Percentiles rank a stretch among this genome's conserved stretches.
Conservation (phyloP, 2,888 invertebrate species). For the Pecten maximus region DNA sequence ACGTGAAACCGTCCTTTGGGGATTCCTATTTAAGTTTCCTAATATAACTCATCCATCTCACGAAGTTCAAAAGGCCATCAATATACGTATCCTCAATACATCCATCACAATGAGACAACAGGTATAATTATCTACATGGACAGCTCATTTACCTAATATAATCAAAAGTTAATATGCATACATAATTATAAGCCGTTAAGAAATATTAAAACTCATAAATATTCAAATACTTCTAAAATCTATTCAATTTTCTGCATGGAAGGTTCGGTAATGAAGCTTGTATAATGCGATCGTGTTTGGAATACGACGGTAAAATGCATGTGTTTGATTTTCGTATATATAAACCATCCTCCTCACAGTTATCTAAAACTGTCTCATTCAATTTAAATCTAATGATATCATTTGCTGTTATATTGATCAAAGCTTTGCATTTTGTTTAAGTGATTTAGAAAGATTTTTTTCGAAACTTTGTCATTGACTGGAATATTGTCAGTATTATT, state of each 20-base stretch:
- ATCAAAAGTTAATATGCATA: neutral
- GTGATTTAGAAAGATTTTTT: too few relatives aligned
- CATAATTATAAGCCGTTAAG: neutral
- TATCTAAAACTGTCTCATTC: neutral
- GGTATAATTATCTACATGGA: neutral
- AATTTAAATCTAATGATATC: neutral
- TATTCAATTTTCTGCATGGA: constrained; percentile 27
- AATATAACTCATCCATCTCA: neutral
- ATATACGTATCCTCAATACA: neutral
- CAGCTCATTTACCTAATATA: constrained; percentile 25
- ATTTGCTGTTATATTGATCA: neutral
- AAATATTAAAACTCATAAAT: neutral
- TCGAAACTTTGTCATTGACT: too few relatives aligned
- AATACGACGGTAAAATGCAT: neutral
- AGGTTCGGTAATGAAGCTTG: neutral
- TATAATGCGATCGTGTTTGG: neutral
- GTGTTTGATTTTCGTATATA: neutral
- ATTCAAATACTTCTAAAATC: neutral
- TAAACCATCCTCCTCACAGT: neutral
- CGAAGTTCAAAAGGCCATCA: neutral
- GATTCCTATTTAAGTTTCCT: neutral
- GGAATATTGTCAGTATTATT: too few relatives aligned
- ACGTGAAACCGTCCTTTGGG: too few relatives aligned
- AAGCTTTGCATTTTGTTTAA: too few relatives aligned
- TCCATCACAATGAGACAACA: neutral